Evolutionary conservation across 1,140 invertebrate genomes (phyloP).

Genomic region (Bradynema listronoti): DNA sequence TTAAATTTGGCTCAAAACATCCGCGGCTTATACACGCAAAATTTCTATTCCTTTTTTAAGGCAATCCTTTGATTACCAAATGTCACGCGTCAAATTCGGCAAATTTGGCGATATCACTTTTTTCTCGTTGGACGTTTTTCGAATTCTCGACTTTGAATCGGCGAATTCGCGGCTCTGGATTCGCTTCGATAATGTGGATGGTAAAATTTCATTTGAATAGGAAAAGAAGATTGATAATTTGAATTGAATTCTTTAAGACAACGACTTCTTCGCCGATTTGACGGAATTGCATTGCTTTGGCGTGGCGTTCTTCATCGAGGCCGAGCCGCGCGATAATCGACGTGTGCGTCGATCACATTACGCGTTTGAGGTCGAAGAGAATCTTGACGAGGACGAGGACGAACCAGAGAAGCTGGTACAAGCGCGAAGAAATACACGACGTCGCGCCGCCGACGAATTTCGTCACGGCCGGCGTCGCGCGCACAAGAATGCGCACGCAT

Average conservation of each 20-base stretch:
- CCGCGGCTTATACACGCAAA: too few species aligned
- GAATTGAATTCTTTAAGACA: neutral
- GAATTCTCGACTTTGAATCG: neutral
- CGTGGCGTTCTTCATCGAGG: conserved; percentile 13
- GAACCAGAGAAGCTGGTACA: neutral
- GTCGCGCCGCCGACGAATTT: neutral
- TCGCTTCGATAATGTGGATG: neutral
- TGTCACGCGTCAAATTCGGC: too few species aligned
- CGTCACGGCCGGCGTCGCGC: neutral
- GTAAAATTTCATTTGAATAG: neutral
- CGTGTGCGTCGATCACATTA: neutral
- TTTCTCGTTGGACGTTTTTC: neutral
- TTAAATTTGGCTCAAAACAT: too few species aligned
- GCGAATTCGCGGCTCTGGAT: neutral
- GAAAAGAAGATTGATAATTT: neutral
- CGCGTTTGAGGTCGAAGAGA: conserved; percentile 3
- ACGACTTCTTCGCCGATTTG: neutral
- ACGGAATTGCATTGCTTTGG: conserved; percentile 15
- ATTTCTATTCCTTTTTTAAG: too few species aligned
- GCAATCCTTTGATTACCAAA: too few species aligned
- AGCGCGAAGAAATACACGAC: conserved; percentile 7
- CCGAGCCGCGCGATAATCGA: neutral
- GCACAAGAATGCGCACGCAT: neutral
- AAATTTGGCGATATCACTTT: too few species aligned
- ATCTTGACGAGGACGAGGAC: conserved; percentile 5